phyloP scores from a whole-genome alignment of 2,113 vertebrate genomes.

The Psilopsiagon aymara region DNA sequence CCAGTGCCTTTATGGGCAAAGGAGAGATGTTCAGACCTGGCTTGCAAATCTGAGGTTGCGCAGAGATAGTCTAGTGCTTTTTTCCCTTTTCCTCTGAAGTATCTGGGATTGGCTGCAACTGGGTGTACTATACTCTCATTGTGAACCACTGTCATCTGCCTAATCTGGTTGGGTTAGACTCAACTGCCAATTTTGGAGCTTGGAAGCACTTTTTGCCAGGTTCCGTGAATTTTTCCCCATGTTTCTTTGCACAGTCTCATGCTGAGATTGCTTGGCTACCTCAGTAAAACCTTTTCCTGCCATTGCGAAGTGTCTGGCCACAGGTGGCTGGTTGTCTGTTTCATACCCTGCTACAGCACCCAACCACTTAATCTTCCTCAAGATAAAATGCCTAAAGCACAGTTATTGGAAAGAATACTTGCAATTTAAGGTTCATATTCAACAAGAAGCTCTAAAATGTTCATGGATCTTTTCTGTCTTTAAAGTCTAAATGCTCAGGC shows the following conservation, averaged over 20 bases:
- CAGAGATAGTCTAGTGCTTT: background rate
- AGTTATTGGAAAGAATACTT: background rate
- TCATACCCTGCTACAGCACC: background rate
- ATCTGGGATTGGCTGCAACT: background rate
- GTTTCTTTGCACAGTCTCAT: background rate
- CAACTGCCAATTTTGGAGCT: background rate
- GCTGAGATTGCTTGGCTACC: background rate
- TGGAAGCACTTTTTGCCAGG: background rate
- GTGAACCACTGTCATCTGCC: background rate
- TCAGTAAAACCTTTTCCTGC: background rate
- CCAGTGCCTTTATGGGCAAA: background rate
- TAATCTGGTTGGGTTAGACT: background rate
- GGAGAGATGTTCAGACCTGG: background rate
- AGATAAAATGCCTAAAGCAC: background rate
- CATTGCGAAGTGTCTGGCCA: background rate
- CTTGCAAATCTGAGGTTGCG: background rate
- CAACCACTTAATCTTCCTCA: background rate
- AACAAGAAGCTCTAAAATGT: background rate
- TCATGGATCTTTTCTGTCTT: background rate
- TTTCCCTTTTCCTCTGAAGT: background rate
- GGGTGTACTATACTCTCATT: fast-evolving
- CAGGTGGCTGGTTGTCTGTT: background rate
- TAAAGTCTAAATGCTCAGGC: background rate
- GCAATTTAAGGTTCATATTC: background rate
- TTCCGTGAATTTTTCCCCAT: background rate